These are phyloP conservation scores for Sphaerophoria rueppellii DNA, from an alignment of 2,888 invertebrate genomes.

Conservation along the genomic window DNA sequence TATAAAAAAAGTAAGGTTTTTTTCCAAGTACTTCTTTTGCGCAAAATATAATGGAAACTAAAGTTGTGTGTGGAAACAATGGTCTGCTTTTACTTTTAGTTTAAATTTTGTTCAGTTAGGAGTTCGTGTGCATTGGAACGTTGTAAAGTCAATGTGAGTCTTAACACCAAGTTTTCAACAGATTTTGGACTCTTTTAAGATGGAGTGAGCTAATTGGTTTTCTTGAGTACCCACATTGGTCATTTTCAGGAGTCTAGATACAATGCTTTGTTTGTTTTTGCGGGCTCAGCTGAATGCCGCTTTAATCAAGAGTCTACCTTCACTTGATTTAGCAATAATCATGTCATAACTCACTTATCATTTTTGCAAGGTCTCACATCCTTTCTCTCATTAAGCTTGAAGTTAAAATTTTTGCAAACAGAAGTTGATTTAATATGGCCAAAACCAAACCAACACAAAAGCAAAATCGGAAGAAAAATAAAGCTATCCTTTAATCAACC, in stretches of 20 bases:
- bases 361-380: no score
- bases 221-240: neutral
- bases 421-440: no score
- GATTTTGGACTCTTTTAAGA: neutral
- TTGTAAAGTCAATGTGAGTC: constrained; percentile 41
- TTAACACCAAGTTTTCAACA: constrained; percentile 27
- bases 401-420: no score
- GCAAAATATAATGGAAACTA: constrained; percentile 30
- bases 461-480: no score
- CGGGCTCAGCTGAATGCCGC: no score
- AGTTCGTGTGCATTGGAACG: constrained; percentile 26
- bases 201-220: neutral
- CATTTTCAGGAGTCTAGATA: no score
- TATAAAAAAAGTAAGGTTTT: constrained; percentile 8
- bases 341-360: no score
- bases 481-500: constrained; percentile 8
- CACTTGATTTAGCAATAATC: no score
- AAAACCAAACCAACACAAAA: no score
- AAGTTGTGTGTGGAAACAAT: constrained; percentile 53
- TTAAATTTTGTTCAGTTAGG: neutral
- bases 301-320: no score
- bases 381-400: no score
- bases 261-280: no score
- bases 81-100: constrained; percentile 23
- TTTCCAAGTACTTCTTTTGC: constrained; percentile 23